These are phyloP conservation scores for Phytoseiulus persimilis DNA, from an alignment of 2,888 invertebrate species.

Conservation along the genomic window DNA sequence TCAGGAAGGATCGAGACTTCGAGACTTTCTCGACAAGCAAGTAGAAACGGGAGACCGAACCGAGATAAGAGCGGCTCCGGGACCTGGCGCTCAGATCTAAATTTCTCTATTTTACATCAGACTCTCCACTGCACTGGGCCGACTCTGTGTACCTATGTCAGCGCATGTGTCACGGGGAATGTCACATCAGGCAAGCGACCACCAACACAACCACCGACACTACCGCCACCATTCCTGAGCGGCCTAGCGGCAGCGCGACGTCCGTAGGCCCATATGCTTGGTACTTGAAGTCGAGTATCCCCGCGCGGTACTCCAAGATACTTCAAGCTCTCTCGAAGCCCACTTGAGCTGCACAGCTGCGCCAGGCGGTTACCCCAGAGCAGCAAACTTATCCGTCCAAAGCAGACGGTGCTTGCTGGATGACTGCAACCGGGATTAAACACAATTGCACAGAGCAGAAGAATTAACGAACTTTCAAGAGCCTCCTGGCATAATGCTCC, in stretches of 20 bases:
- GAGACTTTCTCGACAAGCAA: too few relatives aligned
- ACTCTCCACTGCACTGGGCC: too few relatives aligned
- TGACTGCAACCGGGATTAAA: background rate
- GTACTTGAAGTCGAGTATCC: background rate
- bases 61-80: too few relatives aligned
- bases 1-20: too few relatives aligned
- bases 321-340: background rate
- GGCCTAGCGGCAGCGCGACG: background rate
- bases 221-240: background rate
- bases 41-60: too few relatives aligned
- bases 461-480: background rate
- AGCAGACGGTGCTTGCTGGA: background rate
- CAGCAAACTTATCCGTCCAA: background rate
- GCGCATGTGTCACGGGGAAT: background rate
- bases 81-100: too few relatives aligned
- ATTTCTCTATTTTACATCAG: too few relatives aligned
- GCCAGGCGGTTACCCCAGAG: slow-evolving; percentile 5
- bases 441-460: background rate
- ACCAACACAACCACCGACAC: background rate
- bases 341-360: background rate
- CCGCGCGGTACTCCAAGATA: background rate
- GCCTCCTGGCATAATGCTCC: background rate
- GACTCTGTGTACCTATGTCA: background rate
- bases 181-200: background rate
- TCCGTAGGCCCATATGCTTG: background rate